Conservation (phyloP, 2,113 vertebrate genomes). For the Oreochromis spilurus region DNA sequence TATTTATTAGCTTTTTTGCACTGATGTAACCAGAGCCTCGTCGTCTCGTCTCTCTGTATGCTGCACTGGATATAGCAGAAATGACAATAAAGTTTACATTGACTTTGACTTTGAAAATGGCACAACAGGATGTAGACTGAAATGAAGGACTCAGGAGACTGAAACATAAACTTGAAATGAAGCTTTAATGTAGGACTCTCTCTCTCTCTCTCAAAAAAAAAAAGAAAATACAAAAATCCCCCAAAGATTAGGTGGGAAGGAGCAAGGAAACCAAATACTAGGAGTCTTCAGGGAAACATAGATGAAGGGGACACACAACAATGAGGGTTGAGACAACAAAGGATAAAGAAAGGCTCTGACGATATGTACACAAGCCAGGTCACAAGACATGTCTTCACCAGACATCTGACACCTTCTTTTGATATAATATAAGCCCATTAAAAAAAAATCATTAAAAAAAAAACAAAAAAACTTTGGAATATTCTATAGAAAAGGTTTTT, state of each 20-base stretch:
- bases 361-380: not conserved
- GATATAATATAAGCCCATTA: not conserved
- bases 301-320: not conserved
- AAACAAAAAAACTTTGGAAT: not conserved
- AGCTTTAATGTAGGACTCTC: not conserved
- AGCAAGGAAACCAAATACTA: not conserved
- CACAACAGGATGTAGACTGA: not conserved
- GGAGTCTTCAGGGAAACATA: not conserved
- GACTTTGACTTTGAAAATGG: not conserved
- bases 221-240: not conserved
- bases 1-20: not conserved
- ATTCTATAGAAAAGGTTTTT: not conserved
- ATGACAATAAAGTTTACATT: not conserved
- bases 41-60: not conserved
- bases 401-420: not conserved
- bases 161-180: not conserved
- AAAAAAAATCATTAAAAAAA: not conserved
- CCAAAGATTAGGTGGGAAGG: not conserved
- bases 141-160: not conserved
- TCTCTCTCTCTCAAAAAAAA: not conserved
- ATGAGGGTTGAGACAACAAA: not conserved
- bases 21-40: not conserved
- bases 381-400: not conserved
- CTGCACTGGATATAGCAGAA: not conserved
- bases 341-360: not conserved